Conservation (phyloP, 2,888 invertebrate species). For the Timema cristinae region DNA sequence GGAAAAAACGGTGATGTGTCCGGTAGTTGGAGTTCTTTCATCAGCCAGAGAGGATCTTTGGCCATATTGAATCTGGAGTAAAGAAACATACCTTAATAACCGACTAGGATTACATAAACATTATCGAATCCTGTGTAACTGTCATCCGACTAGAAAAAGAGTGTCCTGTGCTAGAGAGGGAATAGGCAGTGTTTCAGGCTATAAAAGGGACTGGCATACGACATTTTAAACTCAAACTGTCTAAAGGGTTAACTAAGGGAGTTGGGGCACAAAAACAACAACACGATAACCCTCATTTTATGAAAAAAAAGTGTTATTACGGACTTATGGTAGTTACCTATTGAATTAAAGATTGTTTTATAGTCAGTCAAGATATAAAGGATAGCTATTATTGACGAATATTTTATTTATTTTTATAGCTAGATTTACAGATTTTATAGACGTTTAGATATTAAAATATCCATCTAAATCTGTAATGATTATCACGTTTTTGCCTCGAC, state of each 20-base stretch:
- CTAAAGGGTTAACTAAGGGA: neutral
- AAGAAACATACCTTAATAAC: slow-evolving; percentile 3
- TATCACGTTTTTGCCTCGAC: too few species aligned
- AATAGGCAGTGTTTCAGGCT: neutral
- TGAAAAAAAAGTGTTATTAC: too few species aligned
- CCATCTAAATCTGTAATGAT: too few species aligned
- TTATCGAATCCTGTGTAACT: neutral
- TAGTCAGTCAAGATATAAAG: too few species aligned
- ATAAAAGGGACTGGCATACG: neutral
- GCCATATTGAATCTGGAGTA: neutral
- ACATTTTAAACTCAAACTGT: neutral
- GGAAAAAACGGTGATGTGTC: neutral
- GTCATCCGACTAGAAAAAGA: neutral
- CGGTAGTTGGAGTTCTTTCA: neutral
- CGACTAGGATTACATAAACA: neutral
- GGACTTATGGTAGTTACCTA: too few species aligned
- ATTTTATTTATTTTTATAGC: too few species aligned
- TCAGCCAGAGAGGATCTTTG: neutral
- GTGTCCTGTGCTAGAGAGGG: neutral
- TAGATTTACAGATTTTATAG: too few species aligned
- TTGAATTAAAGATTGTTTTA: too few species aligned
- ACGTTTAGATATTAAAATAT: too few species aligned
- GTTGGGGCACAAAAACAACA: too few species aligned
- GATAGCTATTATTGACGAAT: too few species aligned
- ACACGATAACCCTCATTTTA: too few species aligned